These are phyloP conservation scores for Neodiprion virginianus DNA, from an alignment of 1,140 invertebrate genomes.

Conservation along the genomic window DNA sequence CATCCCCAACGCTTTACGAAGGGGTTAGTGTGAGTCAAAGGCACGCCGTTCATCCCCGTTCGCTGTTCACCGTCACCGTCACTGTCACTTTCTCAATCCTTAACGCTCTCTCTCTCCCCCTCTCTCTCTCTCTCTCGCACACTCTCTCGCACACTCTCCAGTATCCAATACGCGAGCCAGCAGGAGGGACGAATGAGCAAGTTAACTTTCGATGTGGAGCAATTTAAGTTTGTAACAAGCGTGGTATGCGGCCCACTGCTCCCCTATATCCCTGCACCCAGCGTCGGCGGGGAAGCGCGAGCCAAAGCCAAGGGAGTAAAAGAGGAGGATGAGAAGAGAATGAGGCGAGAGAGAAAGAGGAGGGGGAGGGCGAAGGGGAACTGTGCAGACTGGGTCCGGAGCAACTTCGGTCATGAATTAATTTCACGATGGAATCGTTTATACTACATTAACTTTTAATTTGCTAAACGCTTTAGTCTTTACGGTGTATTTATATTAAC, in stretches of 20 bases:
- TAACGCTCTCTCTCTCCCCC: too few relatives aligned
- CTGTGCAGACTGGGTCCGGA: conserved; percentile 7
- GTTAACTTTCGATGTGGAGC: conserved; percentile 48
- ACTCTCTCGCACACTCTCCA: too few relatives aligned
- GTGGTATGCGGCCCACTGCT: conserved; percentile 28
- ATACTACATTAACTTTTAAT: conserved; percentile 54
- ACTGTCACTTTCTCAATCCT: too few relatives aligned
- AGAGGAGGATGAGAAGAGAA: conserved; percentile 1
- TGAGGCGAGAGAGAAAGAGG: neutral
- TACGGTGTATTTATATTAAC: conserved; percentile 33
- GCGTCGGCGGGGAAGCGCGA: neutral
- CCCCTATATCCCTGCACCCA: neutral
- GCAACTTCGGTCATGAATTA: conserved; percentile 51
- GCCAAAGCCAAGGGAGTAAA: conserved; percentile 6
- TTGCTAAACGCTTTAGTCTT: conserved; percentile 40
- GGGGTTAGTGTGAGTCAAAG: too few relatives aligned
- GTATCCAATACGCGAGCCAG: too few relatives aligned
- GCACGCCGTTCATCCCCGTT: too few relatives aligned
- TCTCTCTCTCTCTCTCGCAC: too few relatives aligned
- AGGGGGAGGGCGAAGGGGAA: neutral
- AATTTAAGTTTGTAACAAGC: conserved; percentile 51
- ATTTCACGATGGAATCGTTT: conserved; percentile 50
- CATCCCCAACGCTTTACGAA: too few relatives aligned
- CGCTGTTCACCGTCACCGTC: too few relatives aligned
- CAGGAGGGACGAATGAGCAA: conserved; percentile 41